Base-by-base conservation (phyloP, 1,140 invertebrate species). In the Zaprionus ornatus region DNA sequence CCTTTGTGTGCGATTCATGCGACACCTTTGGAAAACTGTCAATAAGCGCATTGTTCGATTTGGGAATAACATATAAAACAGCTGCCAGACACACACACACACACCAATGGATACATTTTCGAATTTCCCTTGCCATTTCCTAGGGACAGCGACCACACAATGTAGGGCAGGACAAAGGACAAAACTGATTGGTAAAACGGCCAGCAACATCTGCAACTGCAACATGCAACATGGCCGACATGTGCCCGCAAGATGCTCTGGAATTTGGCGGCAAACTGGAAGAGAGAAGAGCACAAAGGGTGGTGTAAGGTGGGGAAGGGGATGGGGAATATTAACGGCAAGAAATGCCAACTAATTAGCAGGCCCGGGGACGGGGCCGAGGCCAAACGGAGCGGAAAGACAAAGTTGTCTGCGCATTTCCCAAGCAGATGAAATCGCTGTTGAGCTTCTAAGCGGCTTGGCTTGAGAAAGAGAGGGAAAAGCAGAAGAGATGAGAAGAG, bases 381-480 rank as follows among this genome's bases (percentile, higher is more conserved):
- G 57, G n/a, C 48, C 35, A 37, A 70, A 25, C 73, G 61, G 12
- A 64, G 25, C 54, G 52, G 62, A 35, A 48, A 71, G 69, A 40
- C 50, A 45, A 75, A 50, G 32, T 56, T 48, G 21, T 52, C 29
- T 32, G 74, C 85, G 64, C 61, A 88, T 88, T 87, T 69, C 61
- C 66, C 65, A 73, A 72, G 59, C 71, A 78, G 75, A 77, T 65
- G 83, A 61, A 86, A 79, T 68, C 21, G 60, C 42, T 64, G 63
- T 57, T 79, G 55, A 88, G 84, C 84, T 88, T 88, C 77, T 88
- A 75, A 88, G 84, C 83, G 76, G 83, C 76, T 86, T 87, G 79
- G 40, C 63, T 67, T 48, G 45, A 48, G 65, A 13, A 48, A 50
- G 73, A 77, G 68, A 4, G 50, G 2, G 6, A 27, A 27, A 6